phyloP scores from a whole-genome alignment of 2,113 vertebrate species.

The Notarius quadriscutis region DNA sequence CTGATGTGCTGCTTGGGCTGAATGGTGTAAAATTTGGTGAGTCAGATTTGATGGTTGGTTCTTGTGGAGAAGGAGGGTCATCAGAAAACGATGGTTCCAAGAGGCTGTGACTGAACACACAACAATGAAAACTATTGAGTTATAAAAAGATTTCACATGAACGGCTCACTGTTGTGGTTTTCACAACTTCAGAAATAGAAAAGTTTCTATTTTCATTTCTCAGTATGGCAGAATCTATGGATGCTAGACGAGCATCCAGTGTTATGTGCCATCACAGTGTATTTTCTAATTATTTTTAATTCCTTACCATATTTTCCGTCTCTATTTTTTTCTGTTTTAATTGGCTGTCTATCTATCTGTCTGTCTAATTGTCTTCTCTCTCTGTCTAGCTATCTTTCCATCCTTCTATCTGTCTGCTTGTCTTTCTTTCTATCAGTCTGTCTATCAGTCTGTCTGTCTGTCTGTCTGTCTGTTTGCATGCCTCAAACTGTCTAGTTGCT shows the following conservation, averaged over 20 bases:
- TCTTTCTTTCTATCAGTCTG: background rate
- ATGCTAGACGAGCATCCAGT: background rate
- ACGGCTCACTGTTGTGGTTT: background rate
- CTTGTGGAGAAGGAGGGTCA: slow-evolving; percentile 58
- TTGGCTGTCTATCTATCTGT: background rate
- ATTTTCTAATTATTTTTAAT: background rate
- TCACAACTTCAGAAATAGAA: background rate
- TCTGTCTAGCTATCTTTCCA: background rate
- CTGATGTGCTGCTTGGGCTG: slow-evolving; percentile 62
- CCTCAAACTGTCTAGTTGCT: background rate
- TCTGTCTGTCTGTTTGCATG: background rate
- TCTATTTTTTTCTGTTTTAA: background rate
- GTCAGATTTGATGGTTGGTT: slow-evolving; percentile 53
- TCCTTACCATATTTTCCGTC: background rate
- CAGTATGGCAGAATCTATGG: background rate
- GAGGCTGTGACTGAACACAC: slow-evolving; percentile 54
- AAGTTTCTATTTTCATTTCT: background rate
- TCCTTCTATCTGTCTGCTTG: background rate
- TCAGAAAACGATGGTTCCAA: slow-evolving; percentile 54
- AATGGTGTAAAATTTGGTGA: slow-evolving; percentile 58
- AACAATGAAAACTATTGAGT: background rate
- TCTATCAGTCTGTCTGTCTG: background rate
- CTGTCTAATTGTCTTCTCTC: background rate
- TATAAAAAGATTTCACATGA: background rate
- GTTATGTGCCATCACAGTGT: background rate